A percentile compares a stretch with the other conserved stretches of the same genome.
Conservation (phyloP, 2,113 vertebrate species). For the Garra rufa region DNA sequence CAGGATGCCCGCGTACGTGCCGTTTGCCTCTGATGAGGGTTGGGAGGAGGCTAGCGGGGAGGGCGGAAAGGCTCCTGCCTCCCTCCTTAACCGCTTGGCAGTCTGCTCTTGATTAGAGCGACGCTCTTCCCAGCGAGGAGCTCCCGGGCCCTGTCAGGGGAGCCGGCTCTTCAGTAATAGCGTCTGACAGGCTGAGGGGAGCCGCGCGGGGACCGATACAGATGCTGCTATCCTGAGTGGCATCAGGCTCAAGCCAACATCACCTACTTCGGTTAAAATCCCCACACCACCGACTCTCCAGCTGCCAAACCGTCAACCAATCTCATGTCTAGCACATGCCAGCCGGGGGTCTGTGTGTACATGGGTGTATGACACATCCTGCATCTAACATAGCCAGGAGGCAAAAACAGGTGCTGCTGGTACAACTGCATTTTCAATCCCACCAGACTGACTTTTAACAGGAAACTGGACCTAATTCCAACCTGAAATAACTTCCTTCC, state of each 20-base stretch:
- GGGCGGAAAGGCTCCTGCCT: slow-evolving; percentile 56
- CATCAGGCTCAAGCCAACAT: slow-evolving; percentile 56
- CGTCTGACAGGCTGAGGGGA: slow-evolving; percentile 75
- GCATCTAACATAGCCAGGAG: not conserved
- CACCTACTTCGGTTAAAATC: slow-evolving; percentile 36
- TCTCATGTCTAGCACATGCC: slow-evolving; percentile 12
- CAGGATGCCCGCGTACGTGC: slow-evolving; percentile 58
- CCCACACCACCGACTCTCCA: slow-evolving; percentile 20
- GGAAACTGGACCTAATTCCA: slow-evolving; percentile 48
- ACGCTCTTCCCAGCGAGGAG: slow-evolving; percentile 64
- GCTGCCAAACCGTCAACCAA: slow-evolving; percentile 6
- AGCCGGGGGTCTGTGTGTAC: slow-evolving; percentile 12
- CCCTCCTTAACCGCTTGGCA: slow-evolving; percentile 73
- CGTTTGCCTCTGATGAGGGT: slow-evolving; percentile 40
- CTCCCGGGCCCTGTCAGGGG: slow-evolving; percentile 66
- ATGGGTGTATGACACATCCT: slow-evolving; percentile 19
- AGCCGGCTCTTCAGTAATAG: slow-evolving; percentile 74
- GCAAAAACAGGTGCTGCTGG: slow-evolving; percentile 32
- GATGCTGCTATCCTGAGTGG: slow-evolving; percentile 66
- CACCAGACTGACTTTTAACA: slow-evolving; percentile 36
- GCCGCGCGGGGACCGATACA: slow-evolving; percentile 71
- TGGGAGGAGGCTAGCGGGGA: slow-evolving; percentile 50
- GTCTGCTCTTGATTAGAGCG: slow-evolving; percentile 76
- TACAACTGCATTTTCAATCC: slow-evolving; percentile 39
- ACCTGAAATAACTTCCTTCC: slow-evolving; percentile 46